A percentile compares a stretch with the other conserved stretches of the same genome.
These are phyloP conservation scores for Zaprionus inermis DNA, from an alignment of 1,140 invertebrate species.

Conservation along the genomic window DNA sequence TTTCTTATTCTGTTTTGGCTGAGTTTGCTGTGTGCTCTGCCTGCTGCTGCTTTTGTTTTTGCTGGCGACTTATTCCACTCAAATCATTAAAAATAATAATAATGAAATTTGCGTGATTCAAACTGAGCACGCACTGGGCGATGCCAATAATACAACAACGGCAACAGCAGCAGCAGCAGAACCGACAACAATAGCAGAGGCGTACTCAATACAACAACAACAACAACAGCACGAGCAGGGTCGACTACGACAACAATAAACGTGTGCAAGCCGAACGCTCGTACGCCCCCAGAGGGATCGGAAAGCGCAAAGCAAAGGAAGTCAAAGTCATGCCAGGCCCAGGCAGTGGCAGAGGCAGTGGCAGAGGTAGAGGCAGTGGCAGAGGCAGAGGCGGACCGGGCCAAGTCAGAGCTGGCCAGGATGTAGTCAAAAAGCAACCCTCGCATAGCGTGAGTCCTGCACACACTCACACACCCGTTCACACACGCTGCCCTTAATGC, in stretches of 20 bases:
- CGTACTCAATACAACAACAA: constrained; percentile 65
- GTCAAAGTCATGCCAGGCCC: constrained; percentile 70
- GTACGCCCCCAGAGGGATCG: constrained; percentile 59
- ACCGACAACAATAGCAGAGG: constrained; percentile 51
- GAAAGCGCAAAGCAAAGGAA: constrained; percentile 62
- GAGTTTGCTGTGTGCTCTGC: constrained; percentile 9
- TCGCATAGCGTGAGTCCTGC: constrained; percentile 59
- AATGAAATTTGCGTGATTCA: constrained; percentile 82
- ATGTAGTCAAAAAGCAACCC: constrained; percentile 70
- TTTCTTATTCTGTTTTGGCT: constrained; percentile 30
- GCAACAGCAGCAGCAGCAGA: constrained; percentile 23
- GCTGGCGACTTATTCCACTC: constrained; percentile 62
- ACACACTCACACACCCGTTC: constrained; percentile 31
- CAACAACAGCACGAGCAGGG: constrained; percentile 25
- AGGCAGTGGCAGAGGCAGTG: constrained; percentile 19
- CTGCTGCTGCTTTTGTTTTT: constrained; percentile 12
- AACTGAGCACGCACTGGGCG: constrained; percentile 75
- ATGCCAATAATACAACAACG: constrained; percentile 65
- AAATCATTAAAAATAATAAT: constrained; percentile 82
- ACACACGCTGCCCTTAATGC: constrained; percentile 74
- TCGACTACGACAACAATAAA: constrained; percentile 59
- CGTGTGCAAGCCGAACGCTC: constrained; percentile 64
- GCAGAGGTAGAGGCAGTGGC: constrained; percentile 23
- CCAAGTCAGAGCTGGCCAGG: constrained; percentile 33
- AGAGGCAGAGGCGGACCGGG: constrained; percentile 29